Conservation (phyloP, 2,797 vertebrate species). For the Eulemur albifrons region DNA sequence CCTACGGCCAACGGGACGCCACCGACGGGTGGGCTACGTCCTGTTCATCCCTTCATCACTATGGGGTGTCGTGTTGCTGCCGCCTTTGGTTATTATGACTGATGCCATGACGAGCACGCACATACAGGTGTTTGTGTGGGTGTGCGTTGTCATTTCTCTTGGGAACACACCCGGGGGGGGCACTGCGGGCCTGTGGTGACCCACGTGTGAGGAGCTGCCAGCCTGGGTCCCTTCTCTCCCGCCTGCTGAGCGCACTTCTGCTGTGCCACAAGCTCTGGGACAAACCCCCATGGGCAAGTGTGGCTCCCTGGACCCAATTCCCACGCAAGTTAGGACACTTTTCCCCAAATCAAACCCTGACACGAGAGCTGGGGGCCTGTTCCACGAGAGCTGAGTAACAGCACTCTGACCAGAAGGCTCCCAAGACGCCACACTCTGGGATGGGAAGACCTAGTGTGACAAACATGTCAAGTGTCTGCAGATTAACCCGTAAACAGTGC, state of each 20-base stretch:
- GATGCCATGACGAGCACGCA: rapidly evolving
- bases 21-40: rapidly evolving
- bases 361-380: not conserved
- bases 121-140: rapidly evolving
- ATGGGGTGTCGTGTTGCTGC: rapidly evolving
- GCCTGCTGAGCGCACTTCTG: rapidly evolving
- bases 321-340: not conserved
- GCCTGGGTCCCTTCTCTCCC: rapidly evolving
- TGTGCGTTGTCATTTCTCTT: rapidly evolving
- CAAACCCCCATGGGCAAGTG: rapidly evolving
- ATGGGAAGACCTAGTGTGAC: not conserved
- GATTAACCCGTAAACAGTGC: not conserved
- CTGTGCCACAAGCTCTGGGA: rapidly evolving
- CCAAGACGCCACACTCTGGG: not conserved
- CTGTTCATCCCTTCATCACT: rapidly evolving
- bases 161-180: too few species aligned
- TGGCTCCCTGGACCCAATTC: rapidly evolving
- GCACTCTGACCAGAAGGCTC: too few species aligned
- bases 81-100: not conserved
- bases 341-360: not conserved
- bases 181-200: rapidly evolving
- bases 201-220: rapidly evolving
- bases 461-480: too few species aligned
- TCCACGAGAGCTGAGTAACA: too few species aligned
- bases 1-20: not conserved